Evolutionary conservation across 1,140 invertebrate genomes (phyloP).

Genomic region (Lordiphosa stackelbergi): DNA sequence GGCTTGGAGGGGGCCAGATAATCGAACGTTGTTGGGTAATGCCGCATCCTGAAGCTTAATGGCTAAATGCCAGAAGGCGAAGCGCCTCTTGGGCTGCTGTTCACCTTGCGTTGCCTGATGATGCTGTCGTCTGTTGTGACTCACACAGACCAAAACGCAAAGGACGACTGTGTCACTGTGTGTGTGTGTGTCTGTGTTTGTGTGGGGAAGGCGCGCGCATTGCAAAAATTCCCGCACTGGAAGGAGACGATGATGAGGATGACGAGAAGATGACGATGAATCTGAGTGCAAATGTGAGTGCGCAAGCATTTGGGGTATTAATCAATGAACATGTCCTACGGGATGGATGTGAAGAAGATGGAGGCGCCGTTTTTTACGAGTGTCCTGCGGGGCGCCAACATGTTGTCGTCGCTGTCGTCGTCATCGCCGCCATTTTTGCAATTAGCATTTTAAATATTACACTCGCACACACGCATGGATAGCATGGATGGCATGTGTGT

Average conservation of each 20-base stretch:
- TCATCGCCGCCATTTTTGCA: constrained; percentile 49
- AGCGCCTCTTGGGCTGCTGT: constrained; percentile 4
- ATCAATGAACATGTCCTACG: constrained; percentile 68
- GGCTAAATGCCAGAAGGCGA: constrained; percentile 30
- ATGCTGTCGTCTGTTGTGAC: background rate
- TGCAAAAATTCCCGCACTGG: constrained; percentile 36
- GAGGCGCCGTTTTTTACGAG: constrained; percentile 29
- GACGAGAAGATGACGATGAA: constrained; percentile 26
- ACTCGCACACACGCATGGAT: constrained; percentile 11
- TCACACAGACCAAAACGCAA: constrained; percentile 1
- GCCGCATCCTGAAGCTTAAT: constrained; percentile 12
- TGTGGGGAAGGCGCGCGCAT: constrained; percentile 16
- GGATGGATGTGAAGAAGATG: constrained; percentile 15
- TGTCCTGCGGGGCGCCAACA: constrained; percentile 15
- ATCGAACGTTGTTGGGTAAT: constrained; percentile 8
- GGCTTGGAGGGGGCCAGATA: constrained; percentile 27
- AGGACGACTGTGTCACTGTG: constrained; percentile 17
- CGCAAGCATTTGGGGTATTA: constrained; percentile 55
- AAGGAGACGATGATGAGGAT: constrained; percentile 33
- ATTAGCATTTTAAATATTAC: constrained; percentile 60
- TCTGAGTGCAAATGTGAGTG: constrained; percentile 53
- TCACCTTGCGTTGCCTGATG: constrained; percentile 8
- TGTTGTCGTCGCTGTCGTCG: constrained; percentile 9
- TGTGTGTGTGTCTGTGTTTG: constrained; percentile 14
- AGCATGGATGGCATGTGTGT: constrained; percentile 4